These are phyloP conservation scores for Muntiacus muntjak DNA, from an alignment of 2,113 vertebrate species.

Conservation along the genomic window DNA sequence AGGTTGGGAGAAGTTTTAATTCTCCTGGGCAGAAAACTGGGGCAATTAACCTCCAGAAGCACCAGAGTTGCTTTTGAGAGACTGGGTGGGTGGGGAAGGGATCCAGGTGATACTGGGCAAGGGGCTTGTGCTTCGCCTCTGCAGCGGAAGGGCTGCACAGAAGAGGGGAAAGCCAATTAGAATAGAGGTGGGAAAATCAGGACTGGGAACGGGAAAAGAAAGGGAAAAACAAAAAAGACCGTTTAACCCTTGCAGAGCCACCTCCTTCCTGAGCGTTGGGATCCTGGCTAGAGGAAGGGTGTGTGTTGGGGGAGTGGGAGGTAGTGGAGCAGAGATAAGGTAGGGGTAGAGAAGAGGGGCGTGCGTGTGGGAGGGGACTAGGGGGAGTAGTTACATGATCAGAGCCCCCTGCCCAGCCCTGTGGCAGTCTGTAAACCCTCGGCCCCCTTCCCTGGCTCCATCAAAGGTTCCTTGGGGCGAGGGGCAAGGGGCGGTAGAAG, in stretches of 20 bases:
- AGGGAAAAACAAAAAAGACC: background rate
- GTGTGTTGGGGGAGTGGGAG: background rate
- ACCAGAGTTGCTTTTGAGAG: constrained; percentile 64
- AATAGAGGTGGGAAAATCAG: background rate
- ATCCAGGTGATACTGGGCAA: background rate
- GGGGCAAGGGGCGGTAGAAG: background rate
- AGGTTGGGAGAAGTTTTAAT: constrained; percentile 58
- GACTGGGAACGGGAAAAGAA: background rate
- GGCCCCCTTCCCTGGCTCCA: constrained; percentile 54
- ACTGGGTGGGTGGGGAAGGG: background rate
- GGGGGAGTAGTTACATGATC: constrained; percentile 59
- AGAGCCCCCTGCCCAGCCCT: constrained; percentile 41
- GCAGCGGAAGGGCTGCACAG: constrained; percentile 39
- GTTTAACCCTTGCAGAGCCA: constrained; percentile 29
- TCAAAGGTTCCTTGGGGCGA: constrained; percentile 55
- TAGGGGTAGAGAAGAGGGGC: constrained; percentile 28
- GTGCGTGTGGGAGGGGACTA: constrained; percentile 22
- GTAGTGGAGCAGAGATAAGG: background rate
- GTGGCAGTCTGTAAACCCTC: constrained; percentile 25
- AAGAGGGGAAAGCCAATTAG: constrained; percentile 13
- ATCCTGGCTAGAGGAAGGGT: constrained; percentile 28
- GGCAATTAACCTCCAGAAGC: constrained; percentile 62
- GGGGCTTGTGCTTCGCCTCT: constrained; percentile 64
- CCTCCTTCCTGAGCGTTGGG: constrained; percentile 46
- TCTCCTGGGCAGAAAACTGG: constrained; percentile 61